Evolutionary conservation across 2,113 vertebrate species (phyloP), one percentile per base, ranked within the genome.

Genomic region (Halichoeres trimaculatus): DNA sequence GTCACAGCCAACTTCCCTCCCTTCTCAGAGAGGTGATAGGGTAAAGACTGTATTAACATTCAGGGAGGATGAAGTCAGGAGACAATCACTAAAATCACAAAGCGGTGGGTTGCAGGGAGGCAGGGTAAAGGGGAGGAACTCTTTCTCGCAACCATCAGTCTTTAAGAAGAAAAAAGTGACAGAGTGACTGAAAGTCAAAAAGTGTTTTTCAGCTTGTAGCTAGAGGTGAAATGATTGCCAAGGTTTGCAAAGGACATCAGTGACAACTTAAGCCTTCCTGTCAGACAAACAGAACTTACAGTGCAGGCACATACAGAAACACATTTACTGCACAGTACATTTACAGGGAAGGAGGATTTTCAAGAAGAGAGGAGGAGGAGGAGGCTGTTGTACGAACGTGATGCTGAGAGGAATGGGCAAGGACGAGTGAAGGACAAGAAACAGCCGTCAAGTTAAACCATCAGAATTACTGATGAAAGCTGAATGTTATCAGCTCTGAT

Each of bases 191-290:
- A 36, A 75, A 81, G 57, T 67, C 54, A 72, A 60, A 30, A 78
- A 56, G 13, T 69, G 58, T 62, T 56, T 81, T 59, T 74, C 70
- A 76, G 60, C 8, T 26, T 38, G 20, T 19, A 51, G 59, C 51
- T 63, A 16, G 66, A 53, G 53, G n/a, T 55, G 51, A 26, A 68
- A 68, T 59, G 64, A 47, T 3, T 38, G 55, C 24, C 82, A 64
- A 84, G 84, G 45, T 66, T 40, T 57, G 52, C 43, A 56, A 50
- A 78, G 40, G 54, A 78, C 1, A 1, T 66, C 34, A 52, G 13
- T 76, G 83, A 80, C 70, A 76, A 81, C 3, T 76, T 84, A 76
- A 79, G 61, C 40, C 53, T 56, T 8, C 10, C 38, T 85, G 67
- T 74, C 24, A 67, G 30, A 54, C 45, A 34, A 38, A 34, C 8